Conservation (phyloP, 2,888 invertebrate genomes). For the Papilio elwesi region DNA sequence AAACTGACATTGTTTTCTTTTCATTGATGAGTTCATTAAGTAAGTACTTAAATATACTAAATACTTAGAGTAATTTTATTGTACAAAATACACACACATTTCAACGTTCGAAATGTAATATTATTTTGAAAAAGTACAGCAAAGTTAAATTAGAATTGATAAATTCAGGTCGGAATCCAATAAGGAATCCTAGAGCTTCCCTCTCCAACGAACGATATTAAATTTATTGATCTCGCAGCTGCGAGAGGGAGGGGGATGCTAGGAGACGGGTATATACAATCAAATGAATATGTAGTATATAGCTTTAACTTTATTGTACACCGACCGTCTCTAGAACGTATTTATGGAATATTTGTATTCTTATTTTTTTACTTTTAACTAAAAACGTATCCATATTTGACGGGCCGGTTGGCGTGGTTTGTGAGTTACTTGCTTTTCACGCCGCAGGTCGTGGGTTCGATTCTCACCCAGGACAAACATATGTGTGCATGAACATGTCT, state of each 20-base stretch:
- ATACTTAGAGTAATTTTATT: too few species aligned
- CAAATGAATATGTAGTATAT: too few species aligned
- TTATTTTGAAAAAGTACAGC: background rate
- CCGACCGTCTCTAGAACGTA: background rate
- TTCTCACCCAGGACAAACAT: too few species aligned
- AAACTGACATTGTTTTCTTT: too few species aligned
- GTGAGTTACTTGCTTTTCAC: too few species aligned
- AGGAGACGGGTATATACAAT: background rate
- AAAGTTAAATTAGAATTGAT: constrained; percentile 29
- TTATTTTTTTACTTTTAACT: background rate
- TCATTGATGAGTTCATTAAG: too few species aligned
- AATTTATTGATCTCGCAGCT: constrained; percentile 23
- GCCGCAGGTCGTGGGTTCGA: too few species aligned
- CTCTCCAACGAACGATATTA: constrained; percentile 20
- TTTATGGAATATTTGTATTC: background rate
- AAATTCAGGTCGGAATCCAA: constrained; percentile 30
- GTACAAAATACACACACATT: too few species aligned
- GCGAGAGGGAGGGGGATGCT: constrained; percentile 5
- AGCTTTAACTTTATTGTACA: background rate
- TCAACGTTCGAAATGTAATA: too few species aligned
- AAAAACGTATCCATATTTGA: background rate
- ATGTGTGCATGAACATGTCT: too few species aligned
- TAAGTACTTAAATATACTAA: too few species aligned
- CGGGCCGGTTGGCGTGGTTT: too few species aligned
- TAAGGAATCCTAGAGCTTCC: constrained; percentile 28